Base-by-base conservation (phyloP, 1,140 invertebrate genomes). In the Papilio helenus region DNA sequence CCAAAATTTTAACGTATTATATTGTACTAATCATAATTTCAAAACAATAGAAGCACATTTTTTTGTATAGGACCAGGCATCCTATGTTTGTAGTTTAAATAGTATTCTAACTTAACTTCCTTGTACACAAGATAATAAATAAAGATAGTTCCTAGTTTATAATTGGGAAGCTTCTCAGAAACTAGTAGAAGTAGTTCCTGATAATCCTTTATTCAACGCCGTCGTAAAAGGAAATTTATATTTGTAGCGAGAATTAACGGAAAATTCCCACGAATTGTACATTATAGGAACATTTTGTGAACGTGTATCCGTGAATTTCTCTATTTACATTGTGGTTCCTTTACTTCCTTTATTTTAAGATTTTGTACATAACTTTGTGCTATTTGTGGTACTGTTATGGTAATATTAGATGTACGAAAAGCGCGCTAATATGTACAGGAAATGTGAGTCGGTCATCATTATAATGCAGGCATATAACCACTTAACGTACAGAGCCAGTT, bases 401-500 rank as follows among this genome's bases (percentile, higher is more conserved):
- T 34, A 68, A 68, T 68, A 3, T 34, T 29, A 14, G 12, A 16
- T 14, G 34, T 42, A n/a, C 16, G 18, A 42, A 72, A 44, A 7
- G 39, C 23, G 20, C 42, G 20, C 29, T 16, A 61, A 34, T 61
- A 61, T 51, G 49, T 55, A 76, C 79, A 80, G 82, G 79, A 81
- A 79, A 80, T 85, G 82, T 84, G 80, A 76, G 18, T 65, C 55
- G 51, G 80, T 85, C 83, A 87, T 89, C 89, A 86, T 88, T 88
- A 86, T 84, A 88, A 89, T 88, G 81, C 81, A 83, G 85, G 80
- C 79, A 82, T 83, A 88, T 85, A 86, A 89, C 87, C 88, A 92
- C 88, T 92, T 92, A 90, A 88, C 82, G 88, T 89, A 87, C 85
- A 83, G 81, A 93, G 88, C 90, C 86, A 89, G 91, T 92, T 92